These are phyloP conservation scores for Probaryconus sp. DNA, from an alignment of 1,140 invertebrate species.

Conservation along the genomic window DNA sequence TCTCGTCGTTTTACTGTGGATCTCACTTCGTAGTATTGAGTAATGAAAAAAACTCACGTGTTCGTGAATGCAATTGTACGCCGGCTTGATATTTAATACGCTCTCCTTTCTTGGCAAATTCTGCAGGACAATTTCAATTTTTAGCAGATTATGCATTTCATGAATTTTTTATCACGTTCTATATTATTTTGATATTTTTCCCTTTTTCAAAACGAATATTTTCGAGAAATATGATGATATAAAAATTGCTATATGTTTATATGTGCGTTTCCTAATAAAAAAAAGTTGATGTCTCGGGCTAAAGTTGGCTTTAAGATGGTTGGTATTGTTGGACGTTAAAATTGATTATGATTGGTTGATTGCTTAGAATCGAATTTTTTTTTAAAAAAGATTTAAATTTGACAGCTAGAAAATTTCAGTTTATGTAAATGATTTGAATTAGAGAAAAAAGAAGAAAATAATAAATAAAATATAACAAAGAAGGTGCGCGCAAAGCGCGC, in stretches of 20 bases:
- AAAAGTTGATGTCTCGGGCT: too few species aligned
- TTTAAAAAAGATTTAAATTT: too few species aligned
- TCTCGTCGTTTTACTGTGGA: conserved; percentile 19
- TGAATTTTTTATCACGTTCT: conserved; percentile 26
- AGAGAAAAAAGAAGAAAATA: too few species aligned
- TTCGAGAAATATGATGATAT: conserved; percentile 14
- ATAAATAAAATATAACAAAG: too few species aligned
- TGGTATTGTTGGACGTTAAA: too few species aligned
- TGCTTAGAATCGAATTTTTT: too few species aligned
- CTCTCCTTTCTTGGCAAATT: conserved; percentile 72
- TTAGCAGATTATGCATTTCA: conserved; percentile 11
- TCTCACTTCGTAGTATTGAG: conserved; percentile 19
- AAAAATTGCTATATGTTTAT: conserved; percentile 20
- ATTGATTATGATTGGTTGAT: too few species aligned
- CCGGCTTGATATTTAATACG: conserved; percentile 69
- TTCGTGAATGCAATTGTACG: conserved; percentile 74
- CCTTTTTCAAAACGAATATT: background rate
- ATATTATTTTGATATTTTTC: conserved; percentile 10
- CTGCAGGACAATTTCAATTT: conserved; percentile 59
- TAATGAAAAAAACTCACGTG: conserved; percentile 73
- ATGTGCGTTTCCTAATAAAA: background rate
- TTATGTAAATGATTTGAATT: too few species aligned
- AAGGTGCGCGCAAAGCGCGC: too few species aligned
- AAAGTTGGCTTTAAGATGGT: too few species aligned
- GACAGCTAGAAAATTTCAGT: too few species aligned